phyloP scores from a whole-genome alignment of 2,888 invertebrate species.

The Rhagonycha lutea region DNA sequence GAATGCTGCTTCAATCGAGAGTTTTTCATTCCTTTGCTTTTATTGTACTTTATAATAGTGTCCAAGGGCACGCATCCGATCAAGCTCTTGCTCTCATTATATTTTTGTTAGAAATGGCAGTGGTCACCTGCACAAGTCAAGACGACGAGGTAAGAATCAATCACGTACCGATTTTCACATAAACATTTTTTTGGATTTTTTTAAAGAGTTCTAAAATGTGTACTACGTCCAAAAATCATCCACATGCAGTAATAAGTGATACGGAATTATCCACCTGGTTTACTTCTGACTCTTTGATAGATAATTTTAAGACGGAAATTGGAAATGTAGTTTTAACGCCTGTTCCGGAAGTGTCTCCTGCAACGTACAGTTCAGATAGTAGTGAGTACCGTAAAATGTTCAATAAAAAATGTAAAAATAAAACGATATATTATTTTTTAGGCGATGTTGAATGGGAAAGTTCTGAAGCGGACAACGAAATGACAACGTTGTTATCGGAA shows the following conservation, averaged over 20 bases:
- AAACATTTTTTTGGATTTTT: not conserved
- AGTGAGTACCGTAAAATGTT: constrained; percentile 33
- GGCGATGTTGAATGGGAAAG: constrained; percentile 79
- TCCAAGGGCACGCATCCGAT: constrained; percentile 79
- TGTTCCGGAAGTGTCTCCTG: constrained; percentile 61
- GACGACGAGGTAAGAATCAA: constrained; percentile 51
- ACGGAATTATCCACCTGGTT: constrained; percentile 69
- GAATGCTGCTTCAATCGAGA: constrained; percentile 62
- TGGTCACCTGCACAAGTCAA: constrained; percentile 57
- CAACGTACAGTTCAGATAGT: constrained; percentile 70
- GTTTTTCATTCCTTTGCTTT: constrained; percentile 77
- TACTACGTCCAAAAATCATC: constrained; percentile 46
- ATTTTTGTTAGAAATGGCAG: constrained; percentile 85
- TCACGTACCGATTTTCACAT: not conserved
- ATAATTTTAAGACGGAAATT: constrained; percentile 75
- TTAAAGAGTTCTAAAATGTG: constrained; percentile 57
- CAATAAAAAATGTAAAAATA: not conserved
- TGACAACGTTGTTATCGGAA: constrained; percentile 54
- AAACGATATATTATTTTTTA: constrained; percentile 37
- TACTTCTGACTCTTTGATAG: constrained; percentile 72
- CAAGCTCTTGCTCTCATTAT: constrained; percentile 85
- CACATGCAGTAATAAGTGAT: constrained; percentile 56
- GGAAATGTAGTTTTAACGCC: constrained; percentile 64
- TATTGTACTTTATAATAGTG: constrained; percentile 82
- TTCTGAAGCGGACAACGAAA: constrained; percentile 64